Conservation (phyloP, 2,113 vertebrate species). For the Tachysurus fulvidraco region DNA sequence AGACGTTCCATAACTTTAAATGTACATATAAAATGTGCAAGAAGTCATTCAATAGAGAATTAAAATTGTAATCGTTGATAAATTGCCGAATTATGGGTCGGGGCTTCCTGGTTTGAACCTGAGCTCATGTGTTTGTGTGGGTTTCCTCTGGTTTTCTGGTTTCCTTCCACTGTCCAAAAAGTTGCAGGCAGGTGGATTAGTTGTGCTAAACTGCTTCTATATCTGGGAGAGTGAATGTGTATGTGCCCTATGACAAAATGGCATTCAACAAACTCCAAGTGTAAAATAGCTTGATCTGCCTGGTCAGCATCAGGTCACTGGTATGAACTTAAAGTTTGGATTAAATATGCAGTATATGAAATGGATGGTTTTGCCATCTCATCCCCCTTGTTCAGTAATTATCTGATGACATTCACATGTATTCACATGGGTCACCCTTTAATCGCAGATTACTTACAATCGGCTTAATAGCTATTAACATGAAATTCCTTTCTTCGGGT, state of each 20-base stretch:
- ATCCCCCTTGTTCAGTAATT: not conserved
- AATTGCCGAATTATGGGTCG: not conserved
- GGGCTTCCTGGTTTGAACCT: not conserved
- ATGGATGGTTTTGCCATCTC: not conserved
- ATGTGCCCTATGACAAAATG: not conserved
- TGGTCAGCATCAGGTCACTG: not conserved
- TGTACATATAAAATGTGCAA: not conserved
- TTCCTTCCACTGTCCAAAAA: not conserved
- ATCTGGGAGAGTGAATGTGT: not conserved
- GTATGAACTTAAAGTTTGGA: not conserved
- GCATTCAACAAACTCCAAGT: too few species aligned
- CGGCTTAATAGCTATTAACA: not conserved
- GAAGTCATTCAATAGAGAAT: not conserved
- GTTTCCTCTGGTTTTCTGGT: not conserved
- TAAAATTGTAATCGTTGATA: not conserved
- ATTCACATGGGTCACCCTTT: not conserved
- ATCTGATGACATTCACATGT: not conserved
- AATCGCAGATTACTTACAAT: not conserved
- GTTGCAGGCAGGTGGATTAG: not conserved
- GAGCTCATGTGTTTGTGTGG: not conserved
- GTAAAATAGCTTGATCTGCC: not conserved
- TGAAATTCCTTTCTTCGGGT: not conserved
- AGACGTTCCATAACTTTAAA: not conserved
- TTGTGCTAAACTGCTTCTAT: not conserved
- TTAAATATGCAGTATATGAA: not conserved